phyloP scores from a whole-genome alignment of 1,140 invertebrate species.

The Triops cancriformis region DNA sequence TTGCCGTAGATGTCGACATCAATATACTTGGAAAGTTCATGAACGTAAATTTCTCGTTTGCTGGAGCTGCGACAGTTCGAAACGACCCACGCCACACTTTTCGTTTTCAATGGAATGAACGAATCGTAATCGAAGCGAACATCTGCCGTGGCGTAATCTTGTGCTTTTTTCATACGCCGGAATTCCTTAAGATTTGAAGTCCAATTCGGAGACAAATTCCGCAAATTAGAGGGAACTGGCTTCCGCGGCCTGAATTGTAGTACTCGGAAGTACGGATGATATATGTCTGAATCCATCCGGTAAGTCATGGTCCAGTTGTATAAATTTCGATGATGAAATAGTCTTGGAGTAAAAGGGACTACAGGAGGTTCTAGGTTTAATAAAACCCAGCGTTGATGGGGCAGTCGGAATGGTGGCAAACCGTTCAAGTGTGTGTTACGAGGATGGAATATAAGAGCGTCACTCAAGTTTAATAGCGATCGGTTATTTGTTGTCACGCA shows the following conservation, averaged over 20 bases:
- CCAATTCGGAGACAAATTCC: not conserved
- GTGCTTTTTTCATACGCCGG: not conserved
- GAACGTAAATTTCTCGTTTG: conserved; percentile 40
- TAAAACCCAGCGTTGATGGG: conserved; percentile 19
- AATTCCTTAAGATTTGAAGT: not conserved
- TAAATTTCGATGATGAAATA: not conserved
- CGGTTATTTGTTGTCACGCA: not conserved
- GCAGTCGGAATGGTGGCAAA: not conserved
- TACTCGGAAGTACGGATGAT: conserved; percentile 12
- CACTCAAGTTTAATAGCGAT: not conserved
- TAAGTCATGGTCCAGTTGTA: conserved; percentile 22
- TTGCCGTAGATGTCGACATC: conserved; percentile 15
- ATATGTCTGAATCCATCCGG: not conserved
- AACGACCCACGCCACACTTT: conserved; percentile 42
- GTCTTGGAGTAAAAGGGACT: not conserved
- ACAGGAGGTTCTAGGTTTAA: conserved; percentile 17
- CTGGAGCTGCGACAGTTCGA: conserved; percentile 43
- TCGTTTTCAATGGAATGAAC: conserved; percentile 15
- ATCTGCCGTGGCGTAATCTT: not conserved
- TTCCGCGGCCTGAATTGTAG: not conserved
- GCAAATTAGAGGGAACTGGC: not conserved
- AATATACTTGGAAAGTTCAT: conserved; percentile 39
- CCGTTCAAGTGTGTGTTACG: not conserved
- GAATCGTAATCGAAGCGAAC: not conserved
- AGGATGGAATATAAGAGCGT: conserved; percentile 18